Conservation (phyloP, 2,113 vertebrate species). For the Aix galericulata region DNA sequence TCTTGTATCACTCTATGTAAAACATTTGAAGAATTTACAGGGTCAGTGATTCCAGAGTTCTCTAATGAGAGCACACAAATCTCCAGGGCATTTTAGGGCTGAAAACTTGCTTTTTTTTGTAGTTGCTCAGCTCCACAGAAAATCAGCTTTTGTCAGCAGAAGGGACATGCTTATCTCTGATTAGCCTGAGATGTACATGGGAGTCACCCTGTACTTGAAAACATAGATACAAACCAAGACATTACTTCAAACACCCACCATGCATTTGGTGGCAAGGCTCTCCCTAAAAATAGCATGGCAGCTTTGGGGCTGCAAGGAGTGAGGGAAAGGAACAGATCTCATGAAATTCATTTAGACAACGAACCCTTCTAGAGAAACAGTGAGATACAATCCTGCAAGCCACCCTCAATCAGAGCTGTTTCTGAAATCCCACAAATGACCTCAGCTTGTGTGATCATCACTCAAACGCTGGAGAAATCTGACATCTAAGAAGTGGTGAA, state of each 20-base stretch:
- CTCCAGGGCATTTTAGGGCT: slow-evolving; percentile 9
- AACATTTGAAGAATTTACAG: neutral
- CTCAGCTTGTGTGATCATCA: neutral
- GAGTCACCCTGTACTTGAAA: neutral
- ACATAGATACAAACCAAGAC: no score
- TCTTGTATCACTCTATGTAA: neutral
- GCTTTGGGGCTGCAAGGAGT: neutral
- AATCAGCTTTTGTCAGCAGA: slow-evolving; percentile 4
- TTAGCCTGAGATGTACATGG: neutral
- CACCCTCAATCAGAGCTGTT: neutral
- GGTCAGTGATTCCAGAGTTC: neutral
- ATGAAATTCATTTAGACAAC: neutral
- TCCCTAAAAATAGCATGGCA: neutral
- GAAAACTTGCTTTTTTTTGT: slow-evolving; percentile 31
- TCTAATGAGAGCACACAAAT: neutral
- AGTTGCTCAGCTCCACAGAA: neutral
- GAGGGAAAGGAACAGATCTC: neutral
- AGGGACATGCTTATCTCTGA: neutral
- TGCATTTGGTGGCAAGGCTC: neutral
- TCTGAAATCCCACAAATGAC: neutral
- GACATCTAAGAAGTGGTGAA: neutral
- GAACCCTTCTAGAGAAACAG: neutral
- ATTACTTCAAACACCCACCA: neutral
- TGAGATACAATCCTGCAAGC: neutral
- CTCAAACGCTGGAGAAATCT: neutral